Evolutionary conservation across 2,888 invertebrate species (phyloP), one percentile per base, ranked within the genome.

Genomic region (Nysson spinosus): DNA sequence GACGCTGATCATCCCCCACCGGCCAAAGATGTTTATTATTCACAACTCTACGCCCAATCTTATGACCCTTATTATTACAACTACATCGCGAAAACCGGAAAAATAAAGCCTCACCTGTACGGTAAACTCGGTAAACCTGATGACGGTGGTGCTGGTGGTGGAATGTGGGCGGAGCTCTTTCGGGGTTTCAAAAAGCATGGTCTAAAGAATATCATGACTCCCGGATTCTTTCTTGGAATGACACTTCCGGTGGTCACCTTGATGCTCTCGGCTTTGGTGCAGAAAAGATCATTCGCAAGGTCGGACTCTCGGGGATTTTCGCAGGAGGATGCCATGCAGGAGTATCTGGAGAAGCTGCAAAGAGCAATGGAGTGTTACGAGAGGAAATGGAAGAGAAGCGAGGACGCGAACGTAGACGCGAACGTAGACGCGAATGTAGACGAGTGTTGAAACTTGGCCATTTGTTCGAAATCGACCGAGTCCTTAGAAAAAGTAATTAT

Each of bases 21-120:
- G 0, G 17, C 71, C 2, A 82, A 82, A 22, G 81, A 82, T 44
- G 39, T 85, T 19, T 82, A 78, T 19, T 85, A 81, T 28, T 85
- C 85, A 0, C 85, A 85, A 39, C 52, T 85, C 0, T 85, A 84
- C 54, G 76, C 83, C 0, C 85, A 85, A 50, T 85, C 85, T 2
- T 85, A 84, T 63, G 85, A 85, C 56, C 85, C 85, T 19, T 71
- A 84, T 52, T 85, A 85, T 16, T 85, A 85, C 66, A 84, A 85
- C 46, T 85, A 85, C 56, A 85, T 85, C 12, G 82, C 82, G 0
- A 80, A 85, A 51, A 85, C 85, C 1, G 85, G 85, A 0, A 85
- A 85, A 39, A 77, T 85, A 4, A 85, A 84, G 35, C 85, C 85
- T 0, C 69, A 83, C 51, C 70, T 85, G 0, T 85, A 85, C 20